Evolutionary conservation across 2,113 vertebrate genomes (phyloP), one percentile per base, ranked within the genome.

Genomic region (Marmota flaviventris): DNA sequence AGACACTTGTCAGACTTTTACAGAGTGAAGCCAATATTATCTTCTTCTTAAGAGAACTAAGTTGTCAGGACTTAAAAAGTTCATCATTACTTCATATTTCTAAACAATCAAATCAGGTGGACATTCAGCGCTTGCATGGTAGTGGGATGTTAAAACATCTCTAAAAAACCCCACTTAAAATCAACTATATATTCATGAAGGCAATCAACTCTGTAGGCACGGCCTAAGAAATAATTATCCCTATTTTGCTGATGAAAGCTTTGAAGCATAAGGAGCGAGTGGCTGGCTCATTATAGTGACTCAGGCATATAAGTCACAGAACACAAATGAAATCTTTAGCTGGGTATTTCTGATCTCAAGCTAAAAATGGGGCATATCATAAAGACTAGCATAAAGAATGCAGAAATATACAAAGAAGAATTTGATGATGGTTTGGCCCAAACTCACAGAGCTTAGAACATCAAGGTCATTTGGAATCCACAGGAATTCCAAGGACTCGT

Each of bases 171-270:
- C 56, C 53, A 45, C 76, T 93, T 79, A 27, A 58, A 76, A 90
- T 93, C 65, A 94, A 24, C 63, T 76, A 27, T 51, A 17, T 73
- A 39, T 77, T 94, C 91, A 79, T 25, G 58, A 92, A 90, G 70
- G 63, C 72, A 70, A n/a, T 94, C 84, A 92, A 85, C 53, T 78
- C 79, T 73, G 37, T 39, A 65, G 73, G 42, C 29, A 4, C 3
- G 5, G 87, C 37, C 25, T 67, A 88, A 63, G 69, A 90, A 88
- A 72, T 56, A 37, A 76, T 87, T 69, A 58, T 37, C 63, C 45
- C 37, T 58, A 1, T 84, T 94, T 92, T 78, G 53, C 53, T 77
- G 73, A 91, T 73, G 73, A 90, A 83, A 95, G 61, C 32, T 81
- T 93, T 61, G 89, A 84, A 56, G 24, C 58, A 14, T 4, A 37